Percentiles rank a stretch among this genome's conserved stretches.
phyloP scores from a whole-genome alignment of 2,113 vertebrate species.

The Anoura caudifer region DNA sequence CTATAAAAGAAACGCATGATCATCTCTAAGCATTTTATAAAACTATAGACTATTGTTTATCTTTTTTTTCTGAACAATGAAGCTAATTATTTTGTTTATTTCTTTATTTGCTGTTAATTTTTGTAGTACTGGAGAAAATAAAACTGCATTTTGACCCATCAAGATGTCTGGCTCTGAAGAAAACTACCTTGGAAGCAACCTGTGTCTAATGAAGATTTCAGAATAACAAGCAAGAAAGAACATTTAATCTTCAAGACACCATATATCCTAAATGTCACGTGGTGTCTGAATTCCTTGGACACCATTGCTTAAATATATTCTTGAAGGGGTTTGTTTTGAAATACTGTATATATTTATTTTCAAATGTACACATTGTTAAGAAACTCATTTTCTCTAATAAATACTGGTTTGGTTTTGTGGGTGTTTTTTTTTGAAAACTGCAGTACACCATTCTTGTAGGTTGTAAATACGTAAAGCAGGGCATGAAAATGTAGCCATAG shows the following conservation, averaged over 20 bases:
- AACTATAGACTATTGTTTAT: background rate
- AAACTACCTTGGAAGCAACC: background rate
- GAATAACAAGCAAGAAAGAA: constrained; percentile 2
- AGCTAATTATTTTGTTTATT: constrained; percentile 27
- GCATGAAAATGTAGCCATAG: constrained; percentile 54
- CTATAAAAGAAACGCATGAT: background rate
- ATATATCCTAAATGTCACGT: background rate
- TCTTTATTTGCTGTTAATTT: constrained; percentile 60
- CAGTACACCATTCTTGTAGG: constrained; percentile 20
- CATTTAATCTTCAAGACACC: background rate
- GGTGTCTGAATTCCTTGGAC: constrained; percentile 20
- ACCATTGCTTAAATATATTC: background rate
- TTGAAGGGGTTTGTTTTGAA: constrained; percentile 44
- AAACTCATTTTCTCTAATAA: constrained; percentile 57
- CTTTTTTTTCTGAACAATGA: background rate
- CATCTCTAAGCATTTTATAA: background rate
- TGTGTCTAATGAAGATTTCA: constrained; percentile 15
- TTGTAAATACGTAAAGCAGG: constrained; percentile 34
- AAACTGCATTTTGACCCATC: constrained; percentile 3
- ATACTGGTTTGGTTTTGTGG: background rate
- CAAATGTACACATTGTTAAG: constrained; percentile 55
- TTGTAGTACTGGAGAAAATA: constrained; percentile 87
- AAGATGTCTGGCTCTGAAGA: background rate
- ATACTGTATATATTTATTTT: constrained; percentile 40
- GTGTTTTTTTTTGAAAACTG: background rate